These are phyloP conservation scores for Sebastes umbrosus DNA, from an alignment of 2,797 vertebrate genomes.

Conservation along the genomic window DNA sequence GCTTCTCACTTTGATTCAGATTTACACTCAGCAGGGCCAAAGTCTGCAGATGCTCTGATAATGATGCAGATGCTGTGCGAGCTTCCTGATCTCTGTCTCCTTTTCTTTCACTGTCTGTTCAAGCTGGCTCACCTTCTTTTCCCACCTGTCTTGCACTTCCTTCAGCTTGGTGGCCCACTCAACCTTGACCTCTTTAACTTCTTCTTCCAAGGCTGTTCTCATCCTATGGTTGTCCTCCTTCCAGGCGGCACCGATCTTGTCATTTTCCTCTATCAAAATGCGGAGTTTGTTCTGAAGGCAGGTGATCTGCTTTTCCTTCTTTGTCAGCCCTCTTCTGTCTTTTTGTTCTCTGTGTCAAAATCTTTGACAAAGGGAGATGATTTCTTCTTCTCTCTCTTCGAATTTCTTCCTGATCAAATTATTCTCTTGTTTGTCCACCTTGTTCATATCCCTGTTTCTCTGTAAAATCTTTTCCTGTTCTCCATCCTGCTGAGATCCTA, in stretches of 20 bases:
- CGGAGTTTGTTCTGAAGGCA: background rate
- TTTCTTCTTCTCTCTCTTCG: background rate
- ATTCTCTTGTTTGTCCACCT: background rate
- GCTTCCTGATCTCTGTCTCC: background rate
- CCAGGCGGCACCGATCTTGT: background rate
- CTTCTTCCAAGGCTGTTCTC: background rate
- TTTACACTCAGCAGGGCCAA: background rate
- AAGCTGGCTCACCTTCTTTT: background rate
- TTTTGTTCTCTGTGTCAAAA: background rate
- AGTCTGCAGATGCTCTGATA: background rate
- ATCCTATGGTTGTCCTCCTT: background rate
- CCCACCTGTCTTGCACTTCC: background rate
- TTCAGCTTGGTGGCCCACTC: background rate
- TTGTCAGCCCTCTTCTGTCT: background rate
- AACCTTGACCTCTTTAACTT: background rate
- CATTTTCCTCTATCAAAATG: slow-evolving; percentile 14
- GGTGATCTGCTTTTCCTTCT: background rate
- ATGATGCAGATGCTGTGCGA: background rate
- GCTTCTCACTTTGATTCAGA: background rate
- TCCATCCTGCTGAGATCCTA: background rate
- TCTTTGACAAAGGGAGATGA: background rate
- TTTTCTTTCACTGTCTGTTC: background rate
- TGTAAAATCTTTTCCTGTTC: background rate
- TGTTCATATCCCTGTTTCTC: slow-evolving; percentile 2
- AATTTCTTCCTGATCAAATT: background rate